Evolutionary conservation across 1,140 invertebrate genomes (phyloP), one percentile per base, ranked within the genome.

Genomic region (Babylonia areolata): DNA sequence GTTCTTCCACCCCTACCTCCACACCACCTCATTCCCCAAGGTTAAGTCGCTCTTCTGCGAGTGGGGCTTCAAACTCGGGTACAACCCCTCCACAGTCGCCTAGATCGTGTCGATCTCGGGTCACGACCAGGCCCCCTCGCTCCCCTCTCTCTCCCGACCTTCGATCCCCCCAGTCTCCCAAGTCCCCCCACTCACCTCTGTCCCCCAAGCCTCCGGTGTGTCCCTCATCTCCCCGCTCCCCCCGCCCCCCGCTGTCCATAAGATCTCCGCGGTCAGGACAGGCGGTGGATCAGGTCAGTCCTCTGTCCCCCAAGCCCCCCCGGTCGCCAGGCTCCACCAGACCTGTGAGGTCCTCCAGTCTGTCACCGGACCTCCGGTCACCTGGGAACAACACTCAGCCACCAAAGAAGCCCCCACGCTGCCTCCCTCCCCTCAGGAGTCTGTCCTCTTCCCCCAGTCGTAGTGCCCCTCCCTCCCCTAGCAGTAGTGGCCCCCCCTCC

Each of bases 31-130:
- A 37, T 1, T 82, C 81, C 11, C 81, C 81, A 37, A 20, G 54
- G 31, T 42, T 39, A 37, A 28, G 1, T 37, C 54, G 81, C 28
- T 40, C 46, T 33, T 40, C 23, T 17, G 54, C 31, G n/a, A 80
- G n/a, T 11, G 73, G 75, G 20, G 64, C 33, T 31, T 23, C 39
- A 31, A 11, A 28, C 28, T 23, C 33, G 15, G 23, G 12, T 39
- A 11, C 33, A 35, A 82, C 81, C 64, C 58, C 82, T 11, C 82
- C 82, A 12, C 82, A 84, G 35, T 84, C 82, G 2, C 82, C 82
- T 46, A 1, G 69, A 11, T 28, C 42, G 39, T 69, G 54, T 39
- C 42, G 82, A 33, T 73, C 82, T 31, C 82, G 37, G 37, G 37
- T 73, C 33, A 31, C 64, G 64, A 11, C 28, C 39, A 71, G 28